A percentile compares a stretch with the other conserved stretches of the same genome.
These are phyloP conservation scores for Merops nubicus DNA, from an alignment of 2,113 vertebrate species.

Conservation along the genomic window DNA sequence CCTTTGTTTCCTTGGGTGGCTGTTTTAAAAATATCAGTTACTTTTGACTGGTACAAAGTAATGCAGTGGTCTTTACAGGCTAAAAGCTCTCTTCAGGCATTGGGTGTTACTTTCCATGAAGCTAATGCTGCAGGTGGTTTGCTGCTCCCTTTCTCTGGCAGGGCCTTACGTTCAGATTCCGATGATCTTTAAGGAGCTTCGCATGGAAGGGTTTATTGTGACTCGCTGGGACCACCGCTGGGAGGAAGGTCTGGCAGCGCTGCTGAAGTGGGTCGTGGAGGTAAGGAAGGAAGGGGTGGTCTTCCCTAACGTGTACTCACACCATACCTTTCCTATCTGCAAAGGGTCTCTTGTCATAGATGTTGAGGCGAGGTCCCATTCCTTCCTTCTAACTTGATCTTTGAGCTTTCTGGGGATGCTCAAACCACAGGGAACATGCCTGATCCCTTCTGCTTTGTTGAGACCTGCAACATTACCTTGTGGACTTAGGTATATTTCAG, in stretches of 20 bases:
- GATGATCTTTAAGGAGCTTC: slow-evolving; percentile 81
- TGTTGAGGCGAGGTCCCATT: background rate
- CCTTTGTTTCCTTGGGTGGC: background rate
- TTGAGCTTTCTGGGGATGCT: background rate
- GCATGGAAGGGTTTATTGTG: slow-evolving; percentile 84
- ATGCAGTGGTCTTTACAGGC: background rate
- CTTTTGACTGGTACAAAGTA: background rate
- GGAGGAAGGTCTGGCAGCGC: slow-evolving; percentile 76
- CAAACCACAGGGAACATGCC: background rate
- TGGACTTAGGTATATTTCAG: background rate
- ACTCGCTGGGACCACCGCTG: slow-evolving; percentile 72
- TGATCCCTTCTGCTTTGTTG: background rate
- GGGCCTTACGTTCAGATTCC: slow-evolving; percentile 74
- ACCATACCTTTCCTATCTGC: background rate
- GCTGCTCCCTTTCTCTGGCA: slow-evolving; percentile 33
- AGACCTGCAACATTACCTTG: background rate
- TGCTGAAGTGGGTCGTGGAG: slow-evolving; percentile 85
- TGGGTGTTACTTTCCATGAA: background rate
- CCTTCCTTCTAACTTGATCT: background rate
- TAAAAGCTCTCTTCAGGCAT: background rate
- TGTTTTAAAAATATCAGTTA: background rate
- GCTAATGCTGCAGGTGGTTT: background rate
- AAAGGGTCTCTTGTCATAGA: background rate
- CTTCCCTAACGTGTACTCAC: background rate
- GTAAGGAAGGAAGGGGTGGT: slow-evolving; percentile 56